A percentile compares a stretch with the other conserved stretches of the same genome.
Conservation (phyloP, 2,113 vertebrate species). For the Corvus cornix region DNA sequence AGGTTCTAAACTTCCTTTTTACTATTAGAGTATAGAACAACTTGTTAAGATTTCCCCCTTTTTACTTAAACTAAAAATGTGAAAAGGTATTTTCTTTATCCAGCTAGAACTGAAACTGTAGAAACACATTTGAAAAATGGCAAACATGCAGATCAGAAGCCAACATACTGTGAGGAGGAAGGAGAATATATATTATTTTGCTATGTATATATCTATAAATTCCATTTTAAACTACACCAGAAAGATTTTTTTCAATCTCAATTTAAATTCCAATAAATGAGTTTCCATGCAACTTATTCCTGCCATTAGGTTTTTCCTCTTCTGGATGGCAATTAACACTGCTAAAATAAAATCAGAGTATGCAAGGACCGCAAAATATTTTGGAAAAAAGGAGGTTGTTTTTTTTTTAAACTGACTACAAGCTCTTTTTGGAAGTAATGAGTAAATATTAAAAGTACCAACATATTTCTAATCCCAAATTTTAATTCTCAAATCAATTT, state of each 20-base stretch:
- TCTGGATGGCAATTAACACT: neutral
- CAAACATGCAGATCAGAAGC: neutral
- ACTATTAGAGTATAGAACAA: neutral
- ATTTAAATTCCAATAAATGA: neutral
- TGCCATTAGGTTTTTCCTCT: neutral
- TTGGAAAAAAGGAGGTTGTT: neutral
- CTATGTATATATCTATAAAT: neutral
- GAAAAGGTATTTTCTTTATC: neutral
- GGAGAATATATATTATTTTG: neutral
- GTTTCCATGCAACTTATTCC: neutral
- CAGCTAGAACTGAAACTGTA: neutral
- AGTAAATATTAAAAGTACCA: neutral
- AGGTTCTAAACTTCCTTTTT: neutral
- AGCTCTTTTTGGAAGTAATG: neutral
- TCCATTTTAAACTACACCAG: neutral
- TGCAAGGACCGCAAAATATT: neutral
- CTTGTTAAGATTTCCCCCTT: neutral
- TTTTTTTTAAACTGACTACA: neutral
- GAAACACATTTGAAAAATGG: neutral
- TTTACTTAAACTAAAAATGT: neutral
- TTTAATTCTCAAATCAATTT: neutral
- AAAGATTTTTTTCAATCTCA: neutral
- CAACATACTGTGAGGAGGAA: neutral
- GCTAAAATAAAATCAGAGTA: neutral
- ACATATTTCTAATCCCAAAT: neutral